Conservation (phyloP, 2,113 vertebrate species). For the Columbina picui region DNA sequence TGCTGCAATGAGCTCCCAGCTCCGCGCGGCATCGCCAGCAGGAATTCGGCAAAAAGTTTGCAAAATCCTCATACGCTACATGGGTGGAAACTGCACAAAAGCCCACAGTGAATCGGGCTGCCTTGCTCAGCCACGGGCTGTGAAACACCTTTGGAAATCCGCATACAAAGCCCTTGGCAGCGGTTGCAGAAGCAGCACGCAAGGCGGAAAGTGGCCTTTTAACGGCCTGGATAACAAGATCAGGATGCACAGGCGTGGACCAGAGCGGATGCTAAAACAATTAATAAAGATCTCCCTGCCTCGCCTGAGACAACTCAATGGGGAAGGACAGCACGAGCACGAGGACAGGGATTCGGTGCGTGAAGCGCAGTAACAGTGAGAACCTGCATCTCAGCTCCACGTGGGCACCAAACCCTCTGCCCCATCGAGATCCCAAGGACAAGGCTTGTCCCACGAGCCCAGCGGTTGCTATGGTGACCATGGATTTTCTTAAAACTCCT, state of each 20-base stretch:
- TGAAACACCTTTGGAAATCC: not conserved
- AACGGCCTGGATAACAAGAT: accelerated
- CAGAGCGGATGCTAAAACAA: not conserved
- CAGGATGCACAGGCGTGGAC: not conserved
- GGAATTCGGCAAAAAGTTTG: not conserved
- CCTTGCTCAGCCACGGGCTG: not conserved
- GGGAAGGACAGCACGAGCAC: accelerated
- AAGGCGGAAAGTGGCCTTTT: not conserved
- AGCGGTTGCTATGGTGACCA: constrained; percentile 65
- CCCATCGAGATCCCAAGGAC: accelerated
- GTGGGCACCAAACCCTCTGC: not conserved
- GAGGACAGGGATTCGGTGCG: accelerated
- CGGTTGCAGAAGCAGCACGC: accelerated
- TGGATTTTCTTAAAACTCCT: constrained; percentile 41
- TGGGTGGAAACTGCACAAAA: accelerated
- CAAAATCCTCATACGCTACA: accelerated
- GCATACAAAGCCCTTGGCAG: not conserved
- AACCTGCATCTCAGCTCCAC: not conserved
- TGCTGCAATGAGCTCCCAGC: accelerated
- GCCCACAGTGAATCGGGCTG: accelerated
- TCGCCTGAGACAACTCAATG: not conserved
- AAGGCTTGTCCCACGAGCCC: constrained; percentile 1
- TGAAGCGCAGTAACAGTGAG: accelerated
- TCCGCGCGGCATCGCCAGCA: not conserved
- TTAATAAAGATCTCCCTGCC: not conserved